phyloP scores from a whole-genome alignment of 2,888 invertebrate genomes.

The Brenthis daphne region DNA sequence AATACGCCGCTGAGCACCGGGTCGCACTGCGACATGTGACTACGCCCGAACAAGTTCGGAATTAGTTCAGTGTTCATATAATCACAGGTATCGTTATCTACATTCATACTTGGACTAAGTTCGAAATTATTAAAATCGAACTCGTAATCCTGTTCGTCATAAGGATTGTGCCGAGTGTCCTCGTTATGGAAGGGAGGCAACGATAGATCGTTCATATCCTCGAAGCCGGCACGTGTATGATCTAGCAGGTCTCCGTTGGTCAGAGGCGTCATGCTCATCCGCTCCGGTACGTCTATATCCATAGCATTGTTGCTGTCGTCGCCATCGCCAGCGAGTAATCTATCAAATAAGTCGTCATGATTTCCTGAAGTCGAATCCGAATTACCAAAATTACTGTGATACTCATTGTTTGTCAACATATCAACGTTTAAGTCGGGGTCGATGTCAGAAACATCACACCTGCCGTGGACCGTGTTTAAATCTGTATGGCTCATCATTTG shows the following conservation, averaged over 20 bases:
- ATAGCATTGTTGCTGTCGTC: constrained; percentile 47
- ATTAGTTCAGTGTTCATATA: constrained; percentile 72
- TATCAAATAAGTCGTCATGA: constrained; percentile 70
- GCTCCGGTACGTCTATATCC: constrained; percentile 55
- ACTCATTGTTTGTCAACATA: constrained; percentile 47
- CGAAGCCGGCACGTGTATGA: constrained; percentile 65
- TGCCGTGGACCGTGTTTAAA: constrained; percentile 54
- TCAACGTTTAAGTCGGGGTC: constrained; percentile 54
- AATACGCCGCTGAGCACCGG: constrained; percentile 87
- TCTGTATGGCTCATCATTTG: constrained; percentile 73
- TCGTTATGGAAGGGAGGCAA: constrained; percentile 72
- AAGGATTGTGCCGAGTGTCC: constrained; percentile 57
- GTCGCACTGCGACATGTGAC: constrained; percentile 83
- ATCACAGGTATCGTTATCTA: constrained; percentile 78
- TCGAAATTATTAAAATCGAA: constrained; percentile 85
- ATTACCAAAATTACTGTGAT: constrained; percentile 61
- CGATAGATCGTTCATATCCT: constrained; percentile 73
- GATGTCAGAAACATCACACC: constrained; percentile 54
- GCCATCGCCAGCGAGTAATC: constrained; percentile 60
- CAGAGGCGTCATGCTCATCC: constrained; percentile 67
- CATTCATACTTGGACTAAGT: constrained; percentile 80
- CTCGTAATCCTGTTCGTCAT: constrained; percentile 62
- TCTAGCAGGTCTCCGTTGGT: constrained; percentile 72
- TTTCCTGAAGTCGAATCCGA: constrained; percentile 60
- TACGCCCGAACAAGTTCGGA: constrained; percentile 75